Evolutionary conservation across 2,797 vertebrate species (phyloP).

Genomic region (Peromyscus nudipes): DNA sequence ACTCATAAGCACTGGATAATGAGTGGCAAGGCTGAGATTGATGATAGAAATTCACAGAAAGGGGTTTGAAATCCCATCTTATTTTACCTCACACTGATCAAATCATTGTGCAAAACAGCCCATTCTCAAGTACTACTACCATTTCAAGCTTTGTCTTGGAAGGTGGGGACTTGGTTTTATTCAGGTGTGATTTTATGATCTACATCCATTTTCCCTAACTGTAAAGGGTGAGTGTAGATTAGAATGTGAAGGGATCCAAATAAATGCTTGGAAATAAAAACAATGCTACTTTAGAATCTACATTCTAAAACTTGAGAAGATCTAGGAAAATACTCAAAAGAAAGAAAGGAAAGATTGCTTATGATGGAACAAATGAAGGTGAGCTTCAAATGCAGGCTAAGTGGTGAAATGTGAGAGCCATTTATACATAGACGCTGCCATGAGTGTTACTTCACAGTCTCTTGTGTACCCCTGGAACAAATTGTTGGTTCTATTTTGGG

Average conservation of each 20-base stretch:
- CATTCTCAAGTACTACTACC: conserved; percentile 8
- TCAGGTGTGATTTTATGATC: conserved; percentile 13
- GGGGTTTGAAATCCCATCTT: background rate
- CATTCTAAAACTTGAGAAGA: background rate
- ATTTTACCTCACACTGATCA: conserved; percentile 6
- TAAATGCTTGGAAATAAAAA: conserved; percentile 36
- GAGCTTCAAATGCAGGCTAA: background rate
- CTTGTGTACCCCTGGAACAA: background rate
- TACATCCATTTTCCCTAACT: background rate
- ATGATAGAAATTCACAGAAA: conserved; percentile 50
- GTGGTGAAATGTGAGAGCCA: background rate
- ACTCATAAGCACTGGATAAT: conserved; percentile 28
- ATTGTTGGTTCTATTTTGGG: background rate
- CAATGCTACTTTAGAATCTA: conserved; percentile 24
- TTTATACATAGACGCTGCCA: background rate
- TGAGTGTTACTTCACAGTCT: background rate
- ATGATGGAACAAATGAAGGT: background rate
- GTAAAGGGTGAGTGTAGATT: background rate
- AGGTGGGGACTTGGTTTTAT: conserved; percentile 9
- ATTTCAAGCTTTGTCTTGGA: conserved; percentile 15
- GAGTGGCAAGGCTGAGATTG: conserved; percentile 16
- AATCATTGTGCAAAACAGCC: conserved; percentile 41
- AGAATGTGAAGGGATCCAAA: conserved; percentile 10
- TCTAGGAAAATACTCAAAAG: background rate
- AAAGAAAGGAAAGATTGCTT: background rate